Evolutionary conservation across 2,888 invertebrate species (phyloP).

Genomic region (Drosophila acutilabella): DNA sequence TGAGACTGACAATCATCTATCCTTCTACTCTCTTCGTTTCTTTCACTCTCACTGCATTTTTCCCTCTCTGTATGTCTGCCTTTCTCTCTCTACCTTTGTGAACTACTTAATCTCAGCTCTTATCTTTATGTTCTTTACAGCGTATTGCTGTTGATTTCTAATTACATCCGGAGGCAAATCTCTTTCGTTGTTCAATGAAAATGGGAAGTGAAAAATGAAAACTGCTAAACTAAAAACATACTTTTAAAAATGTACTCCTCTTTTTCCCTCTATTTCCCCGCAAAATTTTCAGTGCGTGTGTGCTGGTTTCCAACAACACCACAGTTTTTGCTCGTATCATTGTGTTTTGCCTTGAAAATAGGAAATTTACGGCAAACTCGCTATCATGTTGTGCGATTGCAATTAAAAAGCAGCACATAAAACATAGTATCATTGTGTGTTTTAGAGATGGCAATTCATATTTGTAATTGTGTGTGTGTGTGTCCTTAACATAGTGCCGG

Average conservation of each 20-base stretch:
- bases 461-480: conserved; percentile 5
- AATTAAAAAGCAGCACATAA: conserved; percentile 61
- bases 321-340: conserved; percentile 49
- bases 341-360: conserved; percentile 56
- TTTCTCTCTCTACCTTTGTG: background rate
- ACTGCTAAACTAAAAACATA: conserved; percentile 58
- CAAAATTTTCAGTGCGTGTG: background rate
- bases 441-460: conserved; percentile 16
- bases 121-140: conserved; percentile 14
- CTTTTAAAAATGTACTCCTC: conserved; percentile 46
- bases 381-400: conserved; percentile 60
- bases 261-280: background rate
- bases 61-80: background rate
- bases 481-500: no score
- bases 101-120: background rate
- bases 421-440: conserved; percentile 47
- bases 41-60: background rate
- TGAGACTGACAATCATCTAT: no score
- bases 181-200: conserved; percentile 42
- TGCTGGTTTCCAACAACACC: conserved; percentile 42
- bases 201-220: conserved; percentile 20
- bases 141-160: conserved; percentile 51
- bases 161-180: conserved; percentile 67
- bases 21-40: background rate
- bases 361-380: conserved; percentile 66